Base-by-base conservation (phyloP, 2,888 invertebrate species). In the Epinotia brunnichana region DNA sequence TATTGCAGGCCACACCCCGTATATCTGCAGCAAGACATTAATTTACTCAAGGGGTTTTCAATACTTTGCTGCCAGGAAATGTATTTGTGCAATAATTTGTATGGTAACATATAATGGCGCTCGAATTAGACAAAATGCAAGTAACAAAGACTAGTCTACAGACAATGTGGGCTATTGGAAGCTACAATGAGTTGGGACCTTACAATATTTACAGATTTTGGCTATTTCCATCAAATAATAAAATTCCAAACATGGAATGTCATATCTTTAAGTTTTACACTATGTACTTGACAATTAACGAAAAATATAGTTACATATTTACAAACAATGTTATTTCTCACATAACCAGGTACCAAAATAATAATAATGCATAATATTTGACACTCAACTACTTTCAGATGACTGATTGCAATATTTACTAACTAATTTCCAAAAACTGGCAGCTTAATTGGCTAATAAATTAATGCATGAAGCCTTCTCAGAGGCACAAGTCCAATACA, bases 151-250 rank as follows among this genome's bases (percentile, higher is more conserved):
- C 19, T 51, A 39, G 69, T 56, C 71, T 67, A 54, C 70, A 61
- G 61, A 69, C 60, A 69, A 69, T 67, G 72, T 54, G 62, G 63
- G 74, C 74, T 72, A 74, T 72, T 76, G 74, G 73, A 78, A 77
- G 77, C 77, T 76, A 77, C 75, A 73, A 75, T 70, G 63, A 70
- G 75, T n/a, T 15, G 66, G 74, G 74, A 67, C 73, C 59, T 75
- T 73, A 78, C 41, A 51, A 74, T 82, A 83, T 84, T 81, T 85
- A 84, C 83, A 84, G 79, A 80, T 84, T 84, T 86, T 85, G 84
- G 82, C 87, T 87, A 88, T 87, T 90, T 90, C 90, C 90, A 89
- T 87, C 74, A 81, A 70, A 70, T 59, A 59, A 70, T 70, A 70
- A 64, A 70, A 70, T 70, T 70, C 64, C 70, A 60, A 66, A 67